Evolutionary conservation across 35 echinoderm and acorn worm species (phyloP), one percentile per base, ranked within the genome.

Genomic region (Hemicentrotus pulcherrimus): DNA sequence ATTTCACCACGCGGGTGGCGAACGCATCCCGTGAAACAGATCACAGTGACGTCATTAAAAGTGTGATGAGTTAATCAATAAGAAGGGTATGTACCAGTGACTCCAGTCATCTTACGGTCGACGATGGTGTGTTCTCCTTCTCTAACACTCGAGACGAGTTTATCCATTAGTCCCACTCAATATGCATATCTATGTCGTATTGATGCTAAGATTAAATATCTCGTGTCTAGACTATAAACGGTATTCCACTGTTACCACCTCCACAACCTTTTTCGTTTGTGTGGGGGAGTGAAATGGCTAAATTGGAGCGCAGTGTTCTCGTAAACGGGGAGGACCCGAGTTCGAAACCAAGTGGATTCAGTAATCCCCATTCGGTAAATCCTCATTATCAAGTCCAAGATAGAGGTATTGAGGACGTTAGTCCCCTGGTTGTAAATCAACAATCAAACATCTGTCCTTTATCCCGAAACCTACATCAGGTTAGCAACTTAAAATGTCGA

Each of bases 61-160:
- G 65, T 78, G 65, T 78, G 65, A 78, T 78, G 65, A 78, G 65
- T 78, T 78, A 78, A 78, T 78, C 65, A 78, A 78, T 78, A 78
- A 78, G 28, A 78, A 78, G 22, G 65, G 19, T 8, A 78, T 78
- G 28, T 22, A 78, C 24, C 65, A 22, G 22, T 78, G 65, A 78
- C 65, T 78, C 65, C 19, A 18, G 28, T n/a, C 9, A 28, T 78
- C 65, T 78, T 78, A 78, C 65, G 24, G 28, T 28, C n/a, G 18
- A 78, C 15, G 50, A 41, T 41, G n/a, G n/a, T n/a, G 52, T 59
- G 52, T 59, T 59, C 52, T 11, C 2, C 16, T 59, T 59, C 52
- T 16, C 52, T 10, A 16, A 59, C 50, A 55, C 50, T 24, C 16
- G 19, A n/a, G 1, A 78, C 65, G 28, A 78, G 24, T 28, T 4